phyloP scores from a whole-genome alignment of 2,797 vertebrate genomes.

The Artibeus jamaicensis region DNA sequence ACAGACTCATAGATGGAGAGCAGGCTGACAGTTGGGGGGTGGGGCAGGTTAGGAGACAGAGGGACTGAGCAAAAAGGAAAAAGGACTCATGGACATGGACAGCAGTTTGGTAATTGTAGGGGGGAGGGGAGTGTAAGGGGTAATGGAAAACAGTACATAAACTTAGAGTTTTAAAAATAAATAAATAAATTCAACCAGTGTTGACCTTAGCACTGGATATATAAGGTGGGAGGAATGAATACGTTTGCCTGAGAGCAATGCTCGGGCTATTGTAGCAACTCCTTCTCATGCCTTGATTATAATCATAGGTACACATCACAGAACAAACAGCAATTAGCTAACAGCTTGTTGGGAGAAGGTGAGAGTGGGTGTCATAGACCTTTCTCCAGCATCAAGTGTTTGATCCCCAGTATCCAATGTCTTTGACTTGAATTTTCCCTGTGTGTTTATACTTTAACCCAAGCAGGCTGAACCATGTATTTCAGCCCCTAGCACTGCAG shows the following conservation, averaged over 20 bases:
- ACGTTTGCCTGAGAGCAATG: neutral
- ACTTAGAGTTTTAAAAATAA: neutral
- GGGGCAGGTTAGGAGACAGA: neutral
- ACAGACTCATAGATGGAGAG: neutral
- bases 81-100: neutral
- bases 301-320: constrained; percentile 6
- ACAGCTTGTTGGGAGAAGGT: constrained; percentile 36
- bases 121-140: neutral
- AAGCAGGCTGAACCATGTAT: neutral
- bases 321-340: constrained; percentile 56
- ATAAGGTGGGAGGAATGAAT: neutral
- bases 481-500: neutral
- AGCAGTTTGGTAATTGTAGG: neutral
- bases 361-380: neutral
- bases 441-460: neutral
- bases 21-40: neutral
- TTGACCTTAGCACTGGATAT: neutral
- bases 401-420: constrained; percentile 19
- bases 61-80: neutral
- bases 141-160: neutral
- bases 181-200: neutral
- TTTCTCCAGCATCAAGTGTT: constrained; percentile 8
- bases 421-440: constrained; percentile 41
- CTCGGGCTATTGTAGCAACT: neutral
- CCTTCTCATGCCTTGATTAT: constrained; percentile 50